Percentiles rank a stretch among this genome's conserved stretches.
Conservation (phyloP, 1,140 invertebrate genomes). For the Lasioglossum albipes region DNA sequence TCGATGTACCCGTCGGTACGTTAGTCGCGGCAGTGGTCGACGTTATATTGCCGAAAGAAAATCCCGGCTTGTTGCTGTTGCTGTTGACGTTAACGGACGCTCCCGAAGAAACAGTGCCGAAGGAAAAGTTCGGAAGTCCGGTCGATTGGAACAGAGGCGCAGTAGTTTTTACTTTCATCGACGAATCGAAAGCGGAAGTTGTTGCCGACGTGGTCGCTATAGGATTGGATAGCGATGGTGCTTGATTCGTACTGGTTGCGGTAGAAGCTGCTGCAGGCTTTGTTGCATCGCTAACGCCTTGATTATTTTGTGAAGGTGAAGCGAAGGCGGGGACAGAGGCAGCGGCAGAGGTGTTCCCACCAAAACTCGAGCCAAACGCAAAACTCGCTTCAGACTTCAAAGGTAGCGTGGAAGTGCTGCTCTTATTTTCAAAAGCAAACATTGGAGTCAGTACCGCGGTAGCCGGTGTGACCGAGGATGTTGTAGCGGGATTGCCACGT, state of each 20-base stretch:
- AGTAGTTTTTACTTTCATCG: neutral
- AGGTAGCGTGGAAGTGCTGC: neutral
- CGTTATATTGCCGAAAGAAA: slow-evolving; percentile 45
- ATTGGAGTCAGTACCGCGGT: neutral
- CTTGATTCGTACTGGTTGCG: neutral
- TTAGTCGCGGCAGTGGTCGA: neutral
- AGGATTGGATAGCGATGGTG: neutral
- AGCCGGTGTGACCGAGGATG: neutral
- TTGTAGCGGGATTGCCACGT: neutral
- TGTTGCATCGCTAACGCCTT: slow-evolving; percentile 21
- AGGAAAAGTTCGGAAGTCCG: slow-evolving; percentile 10
- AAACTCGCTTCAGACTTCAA: slow-evolving; percentile 23
- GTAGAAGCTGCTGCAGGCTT: neutral
- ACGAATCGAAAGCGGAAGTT: neutral
- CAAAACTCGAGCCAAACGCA: slow-evolving; percentile 2
- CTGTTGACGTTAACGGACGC: neutral
- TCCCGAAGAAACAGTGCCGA: slow-evolving; percentile 1
- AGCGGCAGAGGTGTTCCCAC: too few relatives aligned
- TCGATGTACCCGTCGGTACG: neutral
- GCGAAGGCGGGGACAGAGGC: too few relatives aligned
- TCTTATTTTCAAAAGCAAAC: slow-evolving; percentile 36
- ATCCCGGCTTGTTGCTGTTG: slow-evolving; percentile 33
- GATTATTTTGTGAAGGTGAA: neutral
- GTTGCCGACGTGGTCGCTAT: neutral
- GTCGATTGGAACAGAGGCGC: slow-evolving; percentile 22